Evolutionary conservation across 2,888 invertebrate species (phyloP).

Genomic region (Nemotelus pantherinus): DNA sequence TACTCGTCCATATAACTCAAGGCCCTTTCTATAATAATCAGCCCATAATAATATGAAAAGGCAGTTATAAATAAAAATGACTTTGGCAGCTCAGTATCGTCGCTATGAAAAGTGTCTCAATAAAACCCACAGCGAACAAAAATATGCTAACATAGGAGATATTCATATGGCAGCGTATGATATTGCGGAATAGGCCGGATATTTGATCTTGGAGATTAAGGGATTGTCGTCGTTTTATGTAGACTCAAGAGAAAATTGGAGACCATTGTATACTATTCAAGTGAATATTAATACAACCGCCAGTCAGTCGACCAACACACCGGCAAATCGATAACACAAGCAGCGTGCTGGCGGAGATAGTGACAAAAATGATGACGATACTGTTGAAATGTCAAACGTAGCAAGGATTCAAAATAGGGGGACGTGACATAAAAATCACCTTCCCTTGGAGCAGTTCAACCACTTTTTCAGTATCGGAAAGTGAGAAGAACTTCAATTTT

Average conservation of each 20-base stretch:
- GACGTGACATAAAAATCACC: background rate
- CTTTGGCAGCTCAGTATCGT: slow-evolving; percentile 37
- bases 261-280: slow-evolving; percentile 55
- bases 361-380: slow-evolving; percentile 28
- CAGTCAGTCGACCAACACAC: slow-evolving; percentile 30
- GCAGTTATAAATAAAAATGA: slow-evolving; percentile 51
- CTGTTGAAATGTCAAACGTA: slow-evolving; percentile 6
- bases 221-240: slow-evolving; percentile 56
- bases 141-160: slow-evolving; percentile 40
- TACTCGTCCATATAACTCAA: slow-evolving; percentile 33
- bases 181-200: slow-evolving; percentile 57
- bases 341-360: background rate
- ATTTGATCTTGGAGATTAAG: slow-evolving; percentile 56
- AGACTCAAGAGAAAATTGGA: slow-evolving; percentile 57
- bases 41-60: slow-evolving; percentile 47
- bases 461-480: too few relatives aligned
- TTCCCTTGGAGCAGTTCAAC: too few relatives aligned
- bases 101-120: slow-evolving; percentile 28
- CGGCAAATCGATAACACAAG: slow-evolving; percentile 26
- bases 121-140: slow-evolving; percentile 33
- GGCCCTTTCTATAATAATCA: slow-evolving; percentile 40
- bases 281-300: slow-evolving; percentile 51
- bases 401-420: slow-evolving; percentile 10
- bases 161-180: slow-evolving; percentile 50
- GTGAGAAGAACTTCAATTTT: too few relatives aligned